Evolutionary conservation across 1,140 invertebrate genomes (phyloP).

Genomic region (Oncopeltus fasciatus): DNA sequence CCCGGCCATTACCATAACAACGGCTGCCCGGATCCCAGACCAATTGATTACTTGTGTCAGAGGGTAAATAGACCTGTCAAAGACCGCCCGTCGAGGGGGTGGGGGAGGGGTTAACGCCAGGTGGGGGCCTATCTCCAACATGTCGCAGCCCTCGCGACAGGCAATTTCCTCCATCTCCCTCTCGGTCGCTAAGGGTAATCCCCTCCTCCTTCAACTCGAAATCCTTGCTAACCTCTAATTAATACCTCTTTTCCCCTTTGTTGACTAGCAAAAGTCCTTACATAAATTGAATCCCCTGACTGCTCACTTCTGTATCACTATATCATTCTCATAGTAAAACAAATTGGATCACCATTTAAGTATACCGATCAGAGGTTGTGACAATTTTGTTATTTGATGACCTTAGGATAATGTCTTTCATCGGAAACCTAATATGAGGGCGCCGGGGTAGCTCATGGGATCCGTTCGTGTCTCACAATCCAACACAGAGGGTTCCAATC

Average conservation of each 20-base stretch:
- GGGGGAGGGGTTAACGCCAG: no score
- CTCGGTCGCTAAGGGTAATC: no score
- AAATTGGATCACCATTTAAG: no score
- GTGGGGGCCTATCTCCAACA: background rate
- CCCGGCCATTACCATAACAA: conserved; percentile 11
- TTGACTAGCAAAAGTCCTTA: background rate
- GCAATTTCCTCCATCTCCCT: conserved; percentile 8
- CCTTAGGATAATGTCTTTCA: no score
- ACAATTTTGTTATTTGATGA: no score
- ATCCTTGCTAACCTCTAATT: background rate
- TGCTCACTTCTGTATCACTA: background rate
- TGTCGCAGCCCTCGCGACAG: background rate
- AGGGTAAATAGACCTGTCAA: conserved; percentile 12
- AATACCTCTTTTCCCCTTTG: background rate
- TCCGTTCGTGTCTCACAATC: no score
- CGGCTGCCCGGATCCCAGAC: background rate
- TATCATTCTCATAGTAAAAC: no score
- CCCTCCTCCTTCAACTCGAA: background rate
- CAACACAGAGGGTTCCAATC: no score
- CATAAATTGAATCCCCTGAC: background rate
- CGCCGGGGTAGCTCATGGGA: no score
- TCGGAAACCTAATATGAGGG: no score
- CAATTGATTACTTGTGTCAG: conserved; percentile 13
- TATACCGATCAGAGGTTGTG: no score
- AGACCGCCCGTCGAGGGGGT: conserved; percentile 9